Evolutionary conservation across 1,140 invertebrate genomes (phyloP), one percentile per base, ranked within the genome.

Genomic region (Sminthurinus signatus): DNA sequence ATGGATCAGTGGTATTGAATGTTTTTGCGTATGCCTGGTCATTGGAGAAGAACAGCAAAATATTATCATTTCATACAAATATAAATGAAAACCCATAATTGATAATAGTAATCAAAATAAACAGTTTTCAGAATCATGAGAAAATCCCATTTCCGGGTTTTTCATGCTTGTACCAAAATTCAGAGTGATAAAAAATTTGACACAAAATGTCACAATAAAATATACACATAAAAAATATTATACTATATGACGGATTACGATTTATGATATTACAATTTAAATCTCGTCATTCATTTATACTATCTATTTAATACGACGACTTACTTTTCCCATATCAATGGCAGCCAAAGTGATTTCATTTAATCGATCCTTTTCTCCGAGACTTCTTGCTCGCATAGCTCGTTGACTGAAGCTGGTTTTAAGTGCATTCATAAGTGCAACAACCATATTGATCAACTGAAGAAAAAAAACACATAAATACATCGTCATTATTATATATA

Each of bases 381-480:
- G 78, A 31, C 86, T 88, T 46, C 90, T 81, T 25, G 90, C 89
- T 0, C 85, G 78, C 62, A 91, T 75, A 4, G 89, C 92, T 67
- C 91, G 85, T 77, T 93, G 89, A 8, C 88, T 91, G 80, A 94
- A 92, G 29, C 89, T 92, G 8, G 89, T 91, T 76, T 92, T 92
- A 72, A 93, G 78, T 36, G 89, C 89, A 71, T 94, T 90, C 78
- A 93, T 78, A 28, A 94, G 83, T 75, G 91, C 91, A 71, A 92
- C 85, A 25, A 92, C 87, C 77, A 94, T 89, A 80, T 88, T 89
- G 78, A 93, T 89, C 78, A 93, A 90, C 90, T 93, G 81, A 69
- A 78, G 73, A 60, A 15, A 51, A 42, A 50, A n/a, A n/a, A n/a
- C n/a, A n/a, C n/a, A n/a, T n/a, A n/a, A n/a, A n/a, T n/a, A n/a